A percentile compares a stretch with the other conserved stretches of the same genome.
Conservation (phyloP, 1,140 invertebrate species). For the Drosophila kikkawai region DNA sequence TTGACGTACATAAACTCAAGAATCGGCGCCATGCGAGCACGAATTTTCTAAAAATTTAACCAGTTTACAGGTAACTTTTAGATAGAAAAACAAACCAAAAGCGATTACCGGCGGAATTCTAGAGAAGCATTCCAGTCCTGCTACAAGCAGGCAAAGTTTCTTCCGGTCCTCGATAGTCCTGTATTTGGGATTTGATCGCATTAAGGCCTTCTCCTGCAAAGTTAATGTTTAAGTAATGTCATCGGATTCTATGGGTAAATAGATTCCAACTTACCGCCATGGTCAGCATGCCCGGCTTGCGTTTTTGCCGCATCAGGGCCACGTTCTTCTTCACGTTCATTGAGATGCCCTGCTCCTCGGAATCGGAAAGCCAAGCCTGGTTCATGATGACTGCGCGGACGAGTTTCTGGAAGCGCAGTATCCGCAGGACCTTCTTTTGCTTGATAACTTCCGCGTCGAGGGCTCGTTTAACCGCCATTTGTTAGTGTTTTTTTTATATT, state of each 20-base stretch:
- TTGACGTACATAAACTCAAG: constrained; percentile 53
- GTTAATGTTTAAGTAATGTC: not conserved
- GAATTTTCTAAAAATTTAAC: constrained; percentile 56
- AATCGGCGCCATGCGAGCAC: constrained; percentile 62
- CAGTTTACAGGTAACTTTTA: not conserved
- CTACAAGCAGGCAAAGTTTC: constrained; percentile 58
- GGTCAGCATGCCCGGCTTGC: constrained; percentile 70
- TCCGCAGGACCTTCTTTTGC: constrained; percentile 10
- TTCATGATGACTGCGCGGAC: constrained; percentile 58
- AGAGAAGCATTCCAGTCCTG: constrained; percentile 55
- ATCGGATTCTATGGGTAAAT: too few relatives aligned
- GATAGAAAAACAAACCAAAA: not conserved
- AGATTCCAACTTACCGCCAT: constrained; percentile 49
- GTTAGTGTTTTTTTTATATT: not conserved
- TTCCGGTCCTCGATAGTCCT: constrained; percentile 65
- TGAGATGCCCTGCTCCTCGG: constrained; percentile 59
- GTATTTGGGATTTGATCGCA: constrained; percentile 37
- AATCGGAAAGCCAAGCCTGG: constrained; percentile 58
- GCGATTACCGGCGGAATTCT: constrained; percentile 65
- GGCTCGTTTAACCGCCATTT: constrained; percentile 14
- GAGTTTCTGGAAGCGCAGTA: constrained; percentile 54
- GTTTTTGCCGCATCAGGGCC: constrained; percentile 66
- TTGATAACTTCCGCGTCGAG: constrained; percentile 13
- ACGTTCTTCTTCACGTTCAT: constrained; percentile 77
- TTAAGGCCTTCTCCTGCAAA: constrained; percentile 60